A percentile compares a stretch with the other conserved stretches of the same genome.
These are phyloP conservation scores for Rhinogobius similis DNA, from an alignment of 2,113 vertebrate species.

Conservation along the genomic window DNA sequence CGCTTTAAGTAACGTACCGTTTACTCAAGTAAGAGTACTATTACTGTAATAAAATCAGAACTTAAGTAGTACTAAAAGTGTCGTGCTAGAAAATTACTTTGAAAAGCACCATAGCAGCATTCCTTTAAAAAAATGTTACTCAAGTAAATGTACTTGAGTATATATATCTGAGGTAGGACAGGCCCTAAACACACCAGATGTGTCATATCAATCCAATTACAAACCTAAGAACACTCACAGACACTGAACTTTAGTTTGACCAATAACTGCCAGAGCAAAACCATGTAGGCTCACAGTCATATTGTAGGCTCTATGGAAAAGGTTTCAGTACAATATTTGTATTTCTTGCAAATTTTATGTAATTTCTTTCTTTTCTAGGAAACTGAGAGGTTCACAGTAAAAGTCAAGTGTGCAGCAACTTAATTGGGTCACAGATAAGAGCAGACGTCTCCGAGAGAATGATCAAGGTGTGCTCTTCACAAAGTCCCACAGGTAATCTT, in stretches of 20 bases:
- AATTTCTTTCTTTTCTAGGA: background rate
- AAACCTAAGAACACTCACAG: too few relatives aligned
- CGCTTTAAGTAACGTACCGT: background rate
- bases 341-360: background rate
- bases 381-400: background rate
- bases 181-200: too few relatives aligned
- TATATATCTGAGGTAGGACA: too few relatives aligned
- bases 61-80: too few relatives aligned
- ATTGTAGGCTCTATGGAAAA: background rate
- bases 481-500: constrained; percentile 52
- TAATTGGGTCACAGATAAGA: constrained; percentile 35
- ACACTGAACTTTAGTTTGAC: too few relatives aligned
- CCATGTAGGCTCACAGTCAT: background rate
- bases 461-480: constrained; percentile 47
- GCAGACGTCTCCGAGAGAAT: constrained; percentile 21
- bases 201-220: too few relatives aligned
- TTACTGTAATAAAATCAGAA: background rate
- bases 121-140: too few relatives aligned
- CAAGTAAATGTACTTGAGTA: too few relatives aligned
- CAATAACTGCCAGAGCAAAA: background rate
- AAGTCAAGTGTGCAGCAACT: background rate
- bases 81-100: too few relatives aligned
- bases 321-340: background rate
- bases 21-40: background rate
- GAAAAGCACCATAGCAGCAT: too few relatives aligned